Conservation (phyloP, 2,888 invertebrate genomes). For the Smittia sp. region DNA sequence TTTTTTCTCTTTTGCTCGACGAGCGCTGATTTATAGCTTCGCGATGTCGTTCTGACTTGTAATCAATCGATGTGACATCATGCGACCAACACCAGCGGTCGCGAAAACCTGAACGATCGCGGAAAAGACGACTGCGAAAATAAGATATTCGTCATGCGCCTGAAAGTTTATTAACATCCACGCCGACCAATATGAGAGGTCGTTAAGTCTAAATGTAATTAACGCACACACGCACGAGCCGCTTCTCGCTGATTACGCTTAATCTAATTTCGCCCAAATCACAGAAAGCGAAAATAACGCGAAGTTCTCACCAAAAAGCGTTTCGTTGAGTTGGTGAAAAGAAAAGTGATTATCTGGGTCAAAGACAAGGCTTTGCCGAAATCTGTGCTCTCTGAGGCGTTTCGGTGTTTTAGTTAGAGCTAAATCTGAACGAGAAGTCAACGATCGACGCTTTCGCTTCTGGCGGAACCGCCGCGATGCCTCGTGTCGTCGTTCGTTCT, state of each 20-base stretch:
- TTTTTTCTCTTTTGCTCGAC: conserved; percentile 27
- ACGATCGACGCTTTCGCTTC: no score
- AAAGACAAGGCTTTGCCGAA: conserved; percentile 40
- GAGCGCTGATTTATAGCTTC: conserved; percentile 24
- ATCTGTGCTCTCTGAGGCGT: not conserved
- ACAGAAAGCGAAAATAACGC: conserved; percentile 34
- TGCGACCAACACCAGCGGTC: not conserved
- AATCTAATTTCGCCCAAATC: conserved; percentile 30
- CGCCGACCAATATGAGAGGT: not conserved
- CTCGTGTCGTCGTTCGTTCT: no score
- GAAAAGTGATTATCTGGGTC: conserved; percentile 40
- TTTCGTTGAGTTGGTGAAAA: conserved; percentile 10
- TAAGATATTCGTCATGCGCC: not conserved
- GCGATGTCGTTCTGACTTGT: not conserved
- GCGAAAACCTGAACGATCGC: not conserved
- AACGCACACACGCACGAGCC: conserved; percentile 22
- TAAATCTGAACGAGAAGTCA: no score
- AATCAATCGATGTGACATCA: conserved; percentile 4
- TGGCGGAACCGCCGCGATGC: no score
- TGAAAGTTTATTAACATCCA: conserved; percentile 12
- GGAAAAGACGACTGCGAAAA: not conserved
- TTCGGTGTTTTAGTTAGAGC: no score
- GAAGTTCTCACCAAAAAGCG: conserved; percentile 14
- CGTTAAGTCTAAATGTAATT: conserved; percentile 9
- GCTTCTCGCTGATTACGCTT: conserved; percentile 17